These are phyloP conservation scores for Crocidura indochinensis DNA, from an alignment of 2,797 vertebrate species.

Conservation along the genomic window DNA sequence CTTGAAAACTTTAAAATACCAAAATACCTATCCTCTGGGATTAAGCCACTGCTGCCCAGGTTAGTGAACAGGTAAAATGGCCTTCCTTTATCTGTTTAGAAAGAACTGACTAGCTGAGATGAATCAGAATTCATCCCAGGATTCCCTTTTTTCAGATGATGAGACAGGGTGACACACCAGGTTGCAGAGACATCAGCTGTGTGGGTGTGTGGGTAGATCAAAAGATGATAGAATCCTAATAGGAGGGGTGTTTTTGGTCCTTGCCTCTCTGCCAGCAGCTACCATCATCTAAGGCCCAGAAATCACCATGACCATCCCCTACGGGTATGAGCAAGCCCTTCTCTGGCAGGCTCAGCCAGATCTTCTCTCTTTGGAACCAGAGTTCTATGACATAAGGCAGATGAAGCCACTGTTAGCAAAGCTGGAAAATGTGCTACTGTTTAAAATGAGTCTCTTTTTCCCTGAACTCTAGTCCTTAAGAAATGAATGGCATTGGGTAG, in stretches of 20 bases:
- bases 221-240: constrained; percentile 14
- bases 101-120: constrained; percentile 21
- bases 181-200: constrained; percentile 14
- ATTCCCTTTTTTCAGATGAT: constrained; percentile 51
- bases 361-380: neutral
- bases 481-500: neutral
- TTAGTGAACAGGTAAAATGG: neutral
- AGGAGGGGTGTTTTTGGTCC: neutral
- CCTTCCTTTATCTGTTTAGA: constrained; percentile 39
- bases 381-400: neutral
- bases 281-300: neutral
- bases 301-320: neutral
- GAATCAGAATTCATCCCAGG: constrained; percentile 58
- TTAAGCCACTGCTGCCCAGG: neutral
- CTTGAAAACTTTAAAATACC: constrained; percentile 7
- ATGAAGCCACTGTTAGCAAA: neutral
- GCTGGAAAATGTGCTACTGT: neutral
- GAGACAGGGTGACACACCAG: constrained; percentile 62
- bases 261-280: neutral
- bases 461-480: neutral
- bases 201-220: constrained; percentile 59
- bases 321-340: neutral
- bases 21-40: neutral
- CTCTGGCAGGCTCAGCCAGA: neutral
- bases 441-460: neutral